phyloP scores from a whole-genome alignment of 2,888 invertebrate genomes.

The Euproctis similis region DNA sequence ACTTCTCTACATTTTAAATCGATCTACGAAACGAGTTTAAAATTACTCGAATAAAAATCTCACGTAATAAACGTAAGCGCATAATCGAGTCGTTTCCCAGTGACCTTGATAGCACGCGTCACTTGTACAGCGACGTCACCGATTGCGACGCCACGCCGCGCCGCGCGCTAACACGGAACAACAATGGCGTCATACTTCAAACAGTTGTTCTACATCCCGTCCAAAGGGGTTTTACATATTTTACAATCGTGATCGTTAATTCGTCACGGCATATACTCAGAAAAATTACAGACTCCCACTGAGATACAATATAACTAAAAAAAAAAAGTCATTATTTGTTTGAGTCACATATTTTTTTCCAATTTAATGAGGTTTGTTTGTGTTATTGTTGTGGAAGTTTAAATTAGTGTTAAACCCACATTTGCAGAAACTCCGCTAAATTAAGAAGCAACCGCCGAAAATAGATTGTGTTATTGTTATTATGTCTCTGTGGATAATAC shows the following conservation, averaged over 20 bases:
- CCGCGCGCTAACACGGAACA: constrained; percentile 29
- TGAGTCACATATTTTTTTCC: constrained; percentile 13
- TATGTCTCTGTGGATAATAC: too few species aligned
- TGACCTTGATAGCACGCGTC: constrained; percentile 35
- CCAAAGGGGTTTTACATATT: constrained; percentile 22
- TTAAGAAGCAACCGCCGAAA: too few species aligned
- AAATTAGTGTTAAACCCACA: too few species aligned
- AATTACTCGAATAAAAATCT: constrained; percentile 24
- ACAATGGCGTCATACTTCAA: constrained; percentile 17
- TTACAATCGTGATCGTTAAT: constrained; percentile 10
- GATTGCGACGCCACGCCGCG: constrained; percentile 6
- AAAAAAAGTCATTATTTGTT: constrained; percentile 9
- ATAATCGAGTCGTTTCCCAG: constrained; percentile 37
- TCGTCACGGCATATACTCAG: constrained; percentile 22
- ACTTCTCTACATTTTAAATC: too few species aligned
- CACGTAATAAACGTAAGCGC: constrained; percentile 36
- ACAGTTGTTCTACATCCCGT: constrained; percentile 15
- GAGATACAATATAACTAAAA: too few species aligned
- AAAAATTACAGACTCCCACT: constrained; percentile 17
- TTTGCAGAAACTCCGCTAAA: too few species aligned
- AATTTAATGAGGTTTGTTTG: constrained; percentile 1
- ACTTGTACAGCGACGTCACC: constrained; percentile 21
- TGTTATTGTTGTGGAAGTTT: too few species aligned
- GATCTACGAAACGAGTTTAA: constrained; percentile 12
- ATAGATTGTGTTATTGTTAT: too few species aligned